Percentiles rank a stretch among this genome's conserved stretches.
phyloP scores from a whole-genome alignment of 2,888 invertebrate species.

The Campopleginae sp. region DNA sequence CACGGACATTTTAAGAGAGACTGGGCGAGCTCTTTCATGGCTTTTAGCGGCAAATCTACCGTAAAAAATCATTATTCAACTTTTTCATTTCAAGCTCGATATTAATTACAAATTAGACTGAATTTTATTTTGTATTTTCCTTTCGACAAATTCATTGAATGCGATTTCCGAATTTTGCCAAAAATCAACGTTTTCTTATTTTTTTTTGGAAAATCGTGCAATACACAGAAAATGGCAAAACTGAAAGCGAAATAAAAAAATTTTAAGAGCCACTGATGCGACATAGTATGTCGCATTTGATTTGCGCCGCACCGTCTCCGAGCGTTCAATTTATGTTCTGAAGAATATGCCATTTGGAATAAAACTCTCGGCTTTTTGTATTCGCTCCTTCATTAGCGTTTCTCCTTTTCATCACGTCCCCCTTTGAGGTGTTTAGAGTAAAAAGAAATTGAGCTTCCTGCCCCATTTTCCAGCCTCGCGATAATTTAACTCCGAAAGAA shows the following conservation, averaged over 20 bases:
- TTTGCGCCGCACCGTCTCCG: neutral
- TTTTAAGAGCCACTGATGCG: no score
- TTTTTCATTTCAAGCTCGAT: neutral
- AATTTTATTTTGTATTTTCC: no score
- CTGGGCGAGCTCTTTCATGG: neutral
- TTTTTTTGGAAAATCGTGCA: no score
- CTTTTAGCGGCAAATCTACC: neutral
- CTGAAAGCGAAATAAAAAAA: no score
- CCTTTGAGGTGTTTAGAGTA: constrained; percentile 25
- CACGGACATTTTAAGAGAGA: no score
- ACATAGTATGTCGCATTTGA: neutral
- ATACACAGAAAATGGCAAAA: no score
- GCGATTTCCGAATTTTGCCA: no score
- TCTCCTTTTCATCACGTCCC: constrained; percentile 45
- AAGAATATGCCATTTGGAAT: constrained; percentile 76
- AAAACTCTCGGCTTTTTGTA: constrained; percentile 62
- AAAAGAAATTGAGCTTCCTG: constrained; percentile 44
- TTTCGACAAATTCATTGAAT: no score
- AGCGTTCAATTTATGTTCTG: constrained; percentile 45
- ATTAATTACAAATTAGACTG: neutral
- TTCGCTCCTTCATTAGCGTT: constrained; percentile 44
- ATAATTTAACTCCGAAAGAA: constrained; percentile 52
- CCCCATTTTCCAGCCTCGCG: constrained; percentile 41
- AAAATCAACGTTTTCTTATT: no score
- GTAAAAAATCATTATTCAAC: neutral